Conservation (phyloP, 2,113 vertebrate species). For the Cyprinus carpio region DNA sequence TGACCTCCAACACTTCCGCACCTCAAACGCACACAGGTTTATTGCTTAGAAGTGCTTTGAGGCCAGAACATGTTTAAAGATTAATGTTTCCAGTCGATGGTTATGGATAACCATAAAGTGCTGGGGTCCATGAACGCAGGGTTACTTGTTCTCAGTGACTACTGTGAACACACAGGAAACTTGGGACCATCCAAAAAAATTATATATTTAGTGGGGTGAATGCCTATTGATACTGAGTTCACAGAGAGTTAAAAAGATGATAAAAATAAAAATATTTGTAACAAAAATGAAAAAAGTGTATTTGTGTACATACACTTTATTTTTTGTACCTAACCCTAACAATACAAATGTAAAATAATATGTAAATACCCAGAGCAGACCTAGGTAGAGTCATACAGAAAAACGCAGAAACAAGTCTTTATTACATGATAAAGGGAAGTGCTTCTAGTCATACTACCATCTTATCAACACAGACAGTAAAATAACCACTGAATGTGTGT, state of each 20-base stretch:
- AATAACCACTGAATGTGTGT: not conserved
- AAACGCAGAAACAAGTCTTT: no score
- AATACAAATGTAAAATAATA: no score
- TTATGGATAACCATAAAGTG: conserved; percentile 47
- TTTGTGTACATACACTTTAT: not conserved
- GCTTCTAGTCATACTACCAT: conserved; percentile 22
- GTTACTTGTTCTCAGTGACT: not conserved
- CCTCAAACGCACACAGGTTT: conserved; percentile 37
- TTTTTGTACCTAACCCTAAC: not conserved
- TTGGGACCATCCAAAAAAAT: no score
- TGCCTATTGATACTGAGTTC: no score
- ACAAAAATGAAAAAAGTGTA: no score
- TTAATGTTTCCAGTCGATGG: conserved; percentile 36
- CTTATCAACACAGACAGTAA: conserved; percentile 12
- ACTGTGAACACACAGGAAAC: not conserved
- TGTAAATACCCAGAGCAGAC: no score
- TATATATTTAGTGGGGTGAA: no score
- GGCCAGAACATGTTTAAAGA: conserved; percentile 48
- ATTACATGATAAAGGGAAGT: not conserved
- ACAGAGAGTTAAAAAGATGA: no score
- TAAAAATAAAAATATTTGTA: no score
- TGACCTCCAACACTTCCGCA: conserved; percentile 34
- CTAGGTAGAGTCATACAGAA: no score
- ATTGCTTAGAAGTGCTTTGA: conserved; percentile 29
- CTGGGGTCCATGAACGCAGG: not conserved